phyloP scores from a whole-genome alignment of 2,113 vertebrate genomes.

The Rhinoderma darwinii region DNA sequence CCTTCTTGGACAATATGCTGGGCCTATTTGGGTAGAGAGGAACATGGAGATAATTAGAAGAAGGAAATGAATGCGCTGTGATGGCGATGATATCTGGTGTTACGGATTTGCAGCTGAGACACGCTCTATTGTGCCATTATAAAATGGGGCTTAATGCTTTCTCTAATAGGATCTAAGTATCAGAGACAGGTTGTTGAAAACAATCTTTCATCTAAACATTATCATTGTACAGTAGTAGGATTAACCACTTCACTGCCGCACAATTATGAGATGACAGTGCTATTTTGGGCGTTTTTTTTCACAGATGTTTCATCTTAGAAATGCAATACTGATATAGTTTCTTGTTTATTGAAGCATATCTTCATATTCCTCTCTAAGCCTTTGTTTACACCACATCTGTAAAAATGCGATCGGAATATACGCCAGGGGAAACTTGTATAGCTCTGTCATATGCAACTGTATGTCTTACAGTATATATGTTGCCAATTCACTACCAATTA shows the following conservation, averaged over 20 bases:
- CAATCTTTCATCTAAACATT: slow-evolving; percentile 28
- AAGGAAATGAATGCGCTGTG: slow-evolving; percentile 22
- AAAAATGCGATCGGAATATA: too few species aligned
- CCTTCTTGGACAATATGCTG: not conserved
- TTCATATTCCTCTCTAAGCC: not conserved
- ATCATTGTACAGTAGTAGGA: not conserved
- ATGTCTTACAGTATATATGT: too few species aligned
- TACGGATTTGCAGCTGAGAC: slow-evolving; percentile 12
- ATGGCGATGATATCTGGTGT: slow-evolving; percentile 18
- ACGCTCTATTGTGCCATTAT: slow-evolving; percentile 19
- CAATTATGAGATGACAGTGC: not conserved
- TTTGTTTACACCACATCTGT: not conserved
- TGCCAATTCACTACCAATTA: too few species aligned
- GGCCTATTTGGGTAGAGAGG: not conserved
- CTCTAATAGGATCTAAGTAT: slow-evolving; percentile 17
- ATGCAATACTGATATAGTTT: not conserved
- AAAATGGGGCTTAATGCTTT: slow-evolving; percentile 17
- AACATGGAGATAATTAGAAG: not conserved
- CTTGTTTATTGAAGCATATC: not conserved
- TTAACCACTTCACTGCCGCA: not conserved
- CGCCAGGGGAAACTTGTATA: too few species aligned
- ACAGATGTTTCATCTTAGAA: too few species aligned
- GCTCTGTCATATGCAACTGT: too few species aligned
- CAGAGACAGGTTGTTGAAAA: slow-evolving; percentile 9
- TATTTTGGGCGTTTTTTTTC: not conserved